Conservation (phyloP, 2,113 vertebrate species). For the Colius striatus region DNA sequence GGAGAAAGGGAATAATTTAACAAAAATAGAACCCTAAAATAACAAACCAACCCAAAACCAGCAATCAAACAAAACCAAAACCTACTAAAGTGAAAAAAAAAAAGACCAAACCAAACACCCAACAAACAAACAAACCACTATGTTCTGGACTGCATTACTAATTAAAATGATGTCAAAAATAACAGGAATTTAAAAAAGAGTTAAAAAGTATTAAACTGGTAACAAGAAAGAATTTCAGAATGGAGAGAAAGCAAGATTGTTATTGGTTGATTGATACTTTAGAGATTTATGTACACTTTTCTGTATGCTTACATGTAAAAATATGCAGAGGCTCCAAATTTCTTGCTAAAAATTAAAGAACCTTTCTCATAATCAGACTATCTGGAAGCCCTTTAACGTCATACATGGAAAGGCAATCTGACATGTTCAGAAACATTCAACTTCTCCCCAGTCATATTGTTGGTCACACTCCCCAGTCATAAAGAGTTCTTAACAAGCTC, state of each 20-base stretch:
- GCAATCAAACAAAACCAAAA: background rate
- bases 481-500: background rate
- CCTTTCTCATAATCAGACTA: background rate
- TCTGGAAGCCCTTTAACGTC: background rate
- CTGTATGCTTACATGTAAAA: background rate
- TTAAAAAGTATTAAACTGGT: background rate
- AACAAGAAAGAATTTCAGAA: background rate
- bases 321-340: background rate
- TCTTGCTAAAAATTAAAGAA: background rate
- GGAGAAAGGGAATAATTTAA: background rate
- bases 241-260: background rate
- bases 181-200: background rate
- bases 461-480: background rate
- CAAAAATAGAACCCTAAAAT: background rate
- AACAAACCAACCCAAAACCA: background rate
- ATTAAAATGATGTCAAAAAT: background rate
- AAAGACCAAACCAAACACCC: too few relatives aligned
- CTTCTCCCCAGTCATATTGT: background rate
- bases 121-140: background rate
- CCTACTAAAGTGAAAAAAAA: rapidly evolving
- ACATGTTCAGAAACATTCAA: background rate
- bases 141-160: background rate
- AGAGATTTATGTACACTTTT: background rate
- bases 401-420: background rate
- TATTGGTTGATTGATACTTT: background rate